These are phyloP conservation scores for Engystomops pustulosus DNA, from an alignment of 2,113 vertebrate genomes.

Conservation along the genomic window DNA sequence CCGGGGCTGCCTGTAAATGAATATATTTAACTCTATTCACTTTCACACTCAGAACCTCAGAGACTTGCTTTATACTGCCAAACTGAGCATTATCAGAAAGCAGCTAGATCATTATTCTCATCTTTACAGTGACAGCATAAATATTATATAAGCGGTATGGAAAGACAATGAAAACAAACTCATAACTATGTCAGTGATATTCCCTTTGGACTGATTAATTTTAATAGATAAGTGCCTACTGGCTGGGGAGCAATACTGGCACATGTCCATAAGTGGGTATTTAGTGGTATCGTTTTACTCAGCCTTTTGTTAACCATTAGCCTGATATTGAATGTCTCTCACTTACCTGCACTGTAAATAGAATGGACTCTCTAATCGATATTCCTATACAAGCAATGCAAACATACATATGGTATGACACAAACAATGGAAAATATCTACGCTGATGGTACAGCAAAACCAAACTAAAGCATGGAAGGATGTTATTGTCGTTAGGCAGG, in stretches of 20 bases:
- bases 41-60: neutral
- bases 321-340: conserved; percentile 39
- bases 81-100: conserved; percentile 6
- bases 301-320: conserved; percentile 40
- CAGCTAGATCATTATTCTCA: conserved; percentile 34
- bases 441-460: neutral
- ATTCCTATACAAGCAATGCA: conserved; percentile 62
- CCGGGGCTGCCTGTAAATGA: no score
- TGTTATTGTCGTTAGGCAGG: neutral
- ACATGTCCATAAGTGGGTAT: conserved; percentile 39
- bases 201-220: conserved; percentile 60
- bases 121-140: conserved; percentile 56
- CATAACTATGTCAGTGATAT: conserved; percentile 55
- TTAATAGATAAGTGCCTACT: conserved; percentile 62
- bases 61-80: neutral
- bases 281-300: conserved; percentile 62
- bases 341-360: conserved; percentile 64
- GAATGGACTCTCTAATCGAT: conserved; percentile 45
- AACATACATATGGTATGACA: conserved; percentile 45
- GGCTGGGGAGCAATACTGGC: conserved; percentile 56
- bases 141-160: conserved; percentile 58
- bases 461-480: neutral
- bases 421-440: neutral
- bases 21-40: no score
- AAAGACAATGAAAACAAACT: conserved; percentile 63